Evolutionary conservation across 2,888 invertebrate genomes (phyloP).

Genomic region (Trissolcus japonicus): DNA sequence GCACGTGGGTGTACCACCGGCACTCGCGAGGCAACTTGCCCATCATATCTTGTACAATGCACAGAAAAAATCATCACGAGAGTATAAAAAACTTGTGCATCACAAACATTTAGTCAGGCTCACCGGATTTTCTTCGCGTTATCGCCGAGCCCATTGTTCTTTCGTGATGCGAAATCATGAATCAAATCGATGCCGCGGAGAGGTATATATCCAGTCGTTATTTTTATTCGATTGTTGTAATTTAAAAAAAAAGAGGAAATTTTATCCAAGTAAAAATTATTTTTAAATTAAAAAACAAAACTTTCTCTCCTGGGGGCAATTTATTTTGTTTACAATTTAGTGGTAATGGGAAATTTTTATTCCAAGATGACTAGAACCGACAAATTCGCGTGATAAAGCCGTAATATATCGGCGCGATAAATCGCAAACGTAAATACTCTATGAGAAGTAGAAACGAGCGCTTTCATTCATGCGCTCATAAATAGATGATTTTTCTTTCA

Average conservation of each 20-base stretch:
- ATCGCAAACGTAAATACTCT: no score
- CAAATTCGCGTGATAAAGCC: not conserved
- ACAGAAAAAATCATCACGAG: slow-evolving; percentile 2
- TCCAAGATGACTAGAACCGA: no score
- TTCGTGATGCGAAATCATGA: slow-evolving; percentile 50
- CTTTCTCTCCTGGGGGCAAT: no score
- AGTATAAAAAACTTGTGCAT: slow-evolving; percentile 37
- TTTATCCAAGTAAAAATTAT: no score
- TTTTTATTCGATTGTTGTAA: not conserved
- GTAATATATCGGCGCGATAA: no score
- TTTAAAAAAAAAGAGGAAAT: not conserved
- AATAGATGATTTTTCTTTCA: not conserved
- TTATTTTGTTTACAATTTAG: no score
- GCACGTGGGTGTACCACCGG: slow-evolving; percentile 67
- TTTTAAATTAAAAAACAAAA: not conserved
- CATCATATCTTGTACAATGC: slow-evolving; percentile 42
- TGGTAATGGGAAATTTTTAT: no score
- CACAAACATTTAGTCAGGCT: slow-evolving; percentile 39
- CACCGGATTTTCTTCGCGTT: slow-evolving; percentile 49
- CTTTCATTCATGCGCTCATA: slow-evolving; percentile 1
- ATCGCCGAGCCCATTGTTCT: slow-evolving; percentile 53
- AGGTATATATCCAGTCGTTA: not conserved
- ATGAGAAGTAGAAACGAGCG: not conserved
- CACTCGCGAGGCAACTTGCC: slow-evolving; percentile 54
- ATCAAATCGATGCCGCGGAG: slow-evolving; percentile 50